phyloP scores from a whole-genome alignment of 2,113 vertebrate species.

The Heterochromis multidens region DNA sequence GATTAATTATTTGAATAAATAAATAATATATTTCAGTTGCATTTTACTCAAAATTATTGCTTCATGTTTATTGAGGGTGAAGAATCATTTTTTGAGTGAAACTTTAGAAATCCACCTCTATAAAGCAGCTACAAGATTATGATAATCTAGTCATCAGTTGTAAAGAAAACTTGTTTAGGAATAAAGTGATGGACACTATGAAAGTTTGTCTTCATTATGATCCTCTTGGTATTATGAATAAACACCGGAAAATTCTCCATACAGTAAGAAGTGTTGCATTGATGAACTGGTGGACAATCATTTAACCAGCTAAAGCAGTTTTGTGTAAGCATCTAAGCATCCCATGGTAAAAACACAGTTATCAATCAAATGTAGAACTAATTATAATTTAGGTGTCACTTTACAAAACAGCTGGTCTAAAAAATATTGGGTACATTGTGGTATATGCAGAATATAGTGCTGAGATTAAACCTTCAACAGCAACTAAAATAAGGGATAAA shows the following conservation, averaged over 20 bases:
- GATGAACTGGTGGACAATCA: not conserved
- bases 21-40: no score
- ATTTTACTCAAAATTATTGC: no score
- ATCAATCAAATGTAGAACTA: not conserved
- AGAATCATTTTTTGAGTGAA: no score
- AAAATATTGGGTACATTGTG: not conserved
- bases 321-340: not conserved
- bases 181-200: no score
- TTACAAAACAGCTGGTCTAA: not conserved
- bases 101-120: not conserved
- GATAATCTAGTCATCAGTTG: not conserved
- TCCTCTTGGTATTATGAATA: no score
- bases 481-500: not conserved
- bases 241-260: not conserved
- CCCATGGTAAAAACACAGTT: not conserved
- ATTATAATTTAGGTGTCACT: not conserved
- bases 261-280: not conserved
- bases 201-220: no score
- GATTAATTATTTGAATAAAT: no score
- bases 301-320: not conserved
- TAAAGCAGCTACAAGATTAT: rapidly evolving
- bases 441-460: not conserved
- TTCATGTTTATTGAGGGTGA: no score
- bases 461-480: not conserved
- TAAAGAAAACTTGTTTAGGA: not conserved